Conservation (phyloP, 2,113 vertebrate genomes). For the Forbesichthys agassizii region DNA sequence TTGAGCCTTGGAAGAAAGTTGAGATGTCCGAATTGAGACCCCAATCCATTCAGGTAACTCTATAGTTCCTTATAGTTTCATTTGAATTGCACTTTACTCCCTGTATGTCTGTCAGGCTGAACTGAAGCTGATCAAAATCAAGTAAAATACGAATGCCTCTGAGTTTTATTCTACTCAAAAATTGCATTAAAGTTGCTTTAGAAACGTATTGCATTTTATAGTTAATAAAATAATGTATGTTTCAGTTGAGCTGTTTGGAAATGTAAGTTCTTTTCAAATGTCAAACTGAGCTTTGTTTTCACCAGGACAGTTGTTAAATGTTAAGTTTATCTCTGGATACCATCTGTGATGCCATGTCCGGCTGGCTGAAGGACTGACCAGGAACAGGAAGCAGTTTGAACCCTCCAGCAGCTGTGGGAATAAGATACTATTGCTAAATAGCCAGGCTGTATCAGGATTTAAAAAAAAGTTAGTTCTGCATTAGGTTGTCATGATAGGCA, state of each 20-base stretch:
- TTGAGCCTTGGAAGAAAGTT: too few relatives aligned
- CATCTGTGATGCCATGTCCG: not conserved
- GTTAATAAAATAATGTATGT: too few relatives aligned
- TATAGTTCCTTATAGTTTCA: not conserved
- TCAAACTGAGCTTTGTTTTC: too few relatives aligned
- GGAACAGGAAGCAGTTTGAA: not conserved
- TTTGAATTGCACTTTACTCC: constrained; percentile 1
- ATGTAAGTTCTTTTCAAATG: too few relatives aligned
- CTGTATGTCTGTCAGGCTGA: constrained; percentile 7
- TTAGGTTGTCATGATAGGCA: not conserved
- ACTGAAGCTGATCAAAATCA: constrained; percentile 20
- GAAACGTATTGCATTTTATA: too few relatives aligned
- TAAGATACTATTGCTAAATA: constrained; percentile 1
- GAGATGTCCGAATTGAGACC: too few relatives aligned
- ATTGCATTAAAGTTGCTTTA: too few relatives aligned
- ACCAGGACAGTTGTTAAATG: too few relatives aligned
- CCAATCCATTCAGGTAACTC: not conserved
- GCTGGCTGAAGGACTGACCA: not conserved
- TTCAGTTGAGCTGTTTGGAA: too few relatives aligned
- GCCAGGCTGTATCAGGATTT: not conserved
- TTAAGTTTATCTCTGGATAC: not conserved
- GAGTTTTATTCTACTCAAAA: too few relatives aligned
- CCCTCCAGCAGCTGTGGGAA: not conserved
- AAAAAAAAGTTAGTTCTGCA: not conserved
- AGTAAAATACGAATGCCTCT: constrained; percentile 23